These are phyloP conservation scores for Macquaria ambigua DNA, from an alignment of 2,113 vertebrate genomes.

Conservation along the genomic window DNA sequence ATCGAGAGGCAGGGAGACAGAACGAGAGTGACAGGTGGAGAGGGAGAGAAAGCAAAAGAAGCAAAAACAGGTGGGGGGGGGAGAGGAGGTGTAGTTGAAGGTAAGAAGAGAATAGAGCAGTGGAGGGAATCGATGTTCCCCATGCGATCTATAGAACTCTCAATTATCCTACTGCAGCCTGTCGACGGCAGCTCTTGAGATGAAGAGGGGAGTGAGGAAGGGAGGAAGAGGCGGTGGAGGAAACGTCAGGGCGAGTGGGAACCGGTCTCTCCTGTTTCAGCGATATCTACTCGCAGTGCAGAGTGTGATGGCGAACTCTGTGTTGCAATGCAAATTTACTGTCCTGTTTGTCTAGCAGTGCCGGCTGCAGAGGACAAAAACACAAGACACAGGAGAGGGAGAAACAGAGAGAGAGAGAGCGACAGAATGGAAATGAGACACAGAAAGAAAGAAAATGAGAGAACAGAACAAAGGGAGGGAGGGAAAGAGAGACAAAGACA, in stretches of 20 bases:
- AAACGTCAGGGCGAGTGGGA: conserved; percentile 29
- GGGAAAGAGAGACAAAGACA: conserved; percentile 17
- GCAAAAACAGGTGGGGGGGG: conserved; percentile 49
- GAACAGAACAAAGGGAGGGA: conserved; percentile 14
- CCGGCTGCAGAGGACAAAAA: conserved; percentile 59
- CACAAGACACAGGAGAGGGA: conserved; percentile 32
- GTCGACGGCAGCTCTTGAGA: conserved; percentile 73
- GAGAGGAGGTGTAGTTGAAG: conserved; percentile 52
- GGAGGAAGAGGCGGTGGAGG: conserved; percentile 51
- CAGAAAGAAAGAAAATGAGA: conserved; percentile 10
- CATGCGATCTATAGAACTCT: conserved; percentile 78
- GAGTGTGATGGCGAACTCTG: conserved; percentile 49
- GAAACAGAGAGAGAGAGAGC: not conserved
- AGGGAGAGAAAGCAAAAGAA: conserved; percentile 21
- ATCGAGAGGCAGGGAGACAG: conserved; percentile 53
- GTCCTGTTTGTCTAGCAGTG: conserved; percentile 59
- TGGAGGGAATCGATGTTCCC: conserved; percentile 75
- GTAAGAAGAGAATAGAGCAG: conserved; percentile 58
- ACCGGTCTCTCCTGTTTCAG: conserved; percentile 43
- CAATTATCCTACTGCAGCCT: conserved; percentile 79
- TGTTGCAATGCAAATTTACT: conserved; percentile 70
- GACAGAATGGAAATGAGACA: conserved; percentile 53
- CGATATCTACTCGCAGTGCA: conserved; percentile 40
- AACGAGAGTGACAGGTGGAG: conserved; percentile 38
- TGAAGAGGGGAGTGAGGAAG: conserved; percentile 43